A percentile compares a stretch with the other conserved stretches of the same genome.
Conservation (phyloP, 2,113 vertebrate species). For the Myxocyprinus asiaticus region DNA sequence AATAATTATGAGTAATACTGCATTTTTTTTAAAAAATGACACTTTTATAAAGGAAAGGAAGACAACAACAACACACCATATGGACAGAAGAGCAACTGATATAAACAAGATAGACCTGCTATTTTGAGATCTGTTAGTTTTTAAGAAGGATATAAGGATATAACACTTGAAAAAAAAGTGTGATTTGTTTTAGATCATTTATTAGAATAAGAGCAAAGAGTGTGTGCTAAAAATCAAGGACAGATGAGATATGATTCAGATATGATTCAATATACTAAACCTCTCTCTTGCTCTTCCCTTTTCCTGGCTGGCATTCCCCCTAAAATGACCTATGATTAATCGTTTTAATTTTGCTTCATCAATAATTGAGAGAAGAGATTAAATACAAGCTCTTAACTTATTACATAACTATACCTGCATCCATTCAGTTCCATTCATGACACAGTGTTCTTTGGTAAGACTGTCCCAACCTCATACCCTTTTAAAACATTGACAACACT, state of each 20-base stretch:
- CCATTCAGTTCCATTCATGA: background rate
- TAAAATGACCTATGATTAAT: constrained; percentile 38
- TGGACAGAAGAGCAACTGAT: background rate
- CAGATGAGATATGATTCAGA: background rate
- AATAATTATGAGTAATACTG: background rate
- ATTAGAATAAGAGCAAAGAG: background rate
- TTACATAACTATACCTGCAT: constrained; percentile 52
- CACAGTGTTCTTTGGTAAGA: too few species aligned
- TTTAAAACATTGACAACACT: too few species aligned
- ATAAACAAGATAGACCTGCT: background rate
- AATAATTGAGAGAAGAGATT: constrained; percentile 56
- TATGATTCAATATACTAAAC: background rate
- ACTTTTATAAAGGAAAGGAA: background rate
- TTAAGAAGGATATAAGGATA: background rate
- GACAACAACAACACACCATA: constrained; percentile 16
- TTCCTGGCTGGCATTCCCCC: background rate
- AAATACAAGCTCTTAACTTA: constrained; percentile 46
- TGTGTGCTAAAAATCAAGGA: background rate
- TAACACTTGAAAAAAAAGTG: background rate
- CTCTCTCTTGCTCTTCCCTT: background rate
- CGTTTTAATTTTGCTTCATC: constrained; percentile 25
- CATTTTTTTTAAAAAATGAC: background rate
- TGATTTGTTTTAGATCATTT: background rate
- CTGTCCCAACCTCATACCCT: too few species aligned
- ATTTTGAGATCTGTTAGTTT: background rate